These are phyloP conservation scores for Hephaestus fuliginosus DNA, from an alignment of 2,797 vertebrate species.

Conservation along the genomic window DNA sequence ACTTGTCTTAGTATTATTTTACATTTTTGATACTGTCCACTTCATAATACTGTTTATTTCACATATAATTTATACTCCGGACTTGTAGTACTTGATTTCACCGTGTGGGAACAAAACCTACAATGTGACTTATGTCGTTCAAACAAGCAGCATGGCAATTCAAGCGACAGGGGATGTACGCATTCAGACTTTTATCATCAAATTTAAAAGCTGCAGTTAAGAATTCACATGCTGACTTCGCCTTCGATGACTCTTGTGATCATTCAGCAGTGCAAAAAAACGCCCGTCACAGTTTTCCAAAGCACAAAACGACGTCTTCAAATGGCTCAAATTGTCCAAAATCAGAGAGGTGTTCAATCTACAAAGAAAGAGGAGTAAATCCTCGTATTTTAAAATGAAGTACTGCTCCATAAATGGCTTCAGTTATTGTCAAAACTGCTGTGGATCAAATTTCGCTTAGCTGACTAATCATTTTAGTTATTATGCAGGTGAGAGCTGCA, in stretches of 20 bases:
- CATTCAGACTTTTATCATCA: too few species aligned
- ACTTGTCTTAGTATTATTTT: too few species aligned
- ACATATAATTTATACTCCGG: too few species aligned
- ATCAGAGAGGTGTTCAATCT: too few species aligned
- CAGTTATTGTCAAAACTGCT: too few species aligned
- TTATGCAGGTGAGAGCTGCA: background rate
- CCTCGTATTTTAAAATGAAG: background rate
- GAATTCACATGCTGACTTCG: background rate
- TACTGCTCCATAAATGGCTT: too few species aligned
- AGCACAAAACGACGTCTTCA: background rate
- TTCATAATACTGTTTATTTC: too few species aligned
- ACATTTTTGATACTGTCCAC: too few species aligned
- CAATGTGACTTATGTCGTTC: background rate
- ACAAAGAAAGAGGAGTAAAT: background rate
- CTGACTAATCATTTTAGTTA: background rate
- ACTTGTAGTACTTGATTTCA: too few species aligned
- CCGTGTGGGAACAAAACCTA: too few species aligned
- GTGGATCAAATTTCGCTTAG: background rate
- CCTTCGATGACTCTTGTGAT: background rate
- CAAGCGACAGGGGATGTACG: too few species aligned
- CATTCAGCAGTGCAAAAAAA: background rate
- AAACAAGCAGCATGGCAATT: background rate
- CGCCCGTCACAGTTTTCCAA: background rate
- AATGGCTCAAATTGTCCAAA: background rate
- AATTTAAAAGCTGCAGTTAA: background rate